These are phyloP conservation scores for Oligia latruncula DNA, from an alignment of 2,888 invertebrate genomes.

Conservation along the genomic window DNA sequence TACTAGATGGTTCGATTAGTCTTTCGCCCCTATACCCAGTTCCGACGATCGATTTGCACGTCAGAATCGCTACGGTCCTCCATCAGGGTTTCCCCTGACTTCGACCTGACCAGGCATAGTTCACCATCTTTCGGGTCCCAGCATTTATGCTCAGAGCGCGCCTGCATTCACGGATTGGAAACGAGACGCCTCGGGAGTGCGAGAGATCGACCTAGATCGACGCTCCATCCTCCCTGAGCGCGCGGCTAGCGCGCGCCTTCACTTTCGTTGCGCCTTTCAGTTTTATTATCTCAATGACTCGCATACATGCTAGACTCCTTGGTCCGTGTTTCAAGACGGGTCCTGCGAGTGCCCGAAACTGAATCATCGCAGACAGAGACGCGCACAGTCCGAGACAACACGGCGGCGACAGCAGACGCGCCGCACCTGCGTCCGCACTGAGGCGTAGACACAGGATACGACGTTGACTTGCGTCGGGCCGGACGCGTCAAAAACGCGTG, in stretches of 20 bases:
- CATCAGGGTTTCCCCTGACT: conserved; percentile 92
- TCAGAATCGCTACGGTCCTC: conserved; percentile 94
- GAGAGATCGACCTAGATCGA: conserved; percentile 79
- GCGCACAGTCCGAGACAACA: conserved; percentile 76
- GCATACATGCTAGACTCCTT: conserved; percentile 90
- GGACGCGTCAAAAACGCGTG: conserved; percentile 74
- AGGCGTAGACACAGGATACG: conserved; percentile 70
- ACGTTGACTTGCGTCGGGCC: conserved; percentile 74
- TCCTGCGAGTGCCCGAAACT: conserved; percentile 89
- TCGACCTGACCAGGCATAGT: conserved; percentile 93
- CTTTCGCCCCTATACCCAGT: conserved; percentile 93
- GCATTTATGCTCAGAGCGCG: conserved; percentile 92
- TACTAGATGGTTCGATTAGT: conserved; percentile 94
- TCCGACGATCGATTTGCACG: conserved; percentile 95
- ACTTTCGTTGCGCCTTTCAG: conserved; percentile 92
- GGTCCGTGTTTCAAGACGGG: conserved; percentile 91
- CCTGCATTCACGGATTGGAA: conserved; percentile 83
- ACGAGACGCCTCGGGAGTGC: conserved; percentile 91
- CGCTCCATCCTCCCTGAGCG: conserved; percentile 85
- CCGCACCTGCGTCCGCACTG: conserved; percentile 76
- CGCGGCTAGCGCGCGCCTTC: conserved; percentile 81
- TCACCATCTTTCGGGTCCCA: conserved; percentile 94
- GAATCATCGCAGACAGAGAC: conserved; percentile 81
- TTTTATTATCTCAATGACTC: conserved; percentile 91
- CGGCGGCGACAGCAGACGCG: conserved; percentile 73